Percentiles rank a stretch among this genome's conserved stretches.
Conservation (phyloP, 2,113 vertebrate species). For the Kryptolebias marmoratus region DNA sequence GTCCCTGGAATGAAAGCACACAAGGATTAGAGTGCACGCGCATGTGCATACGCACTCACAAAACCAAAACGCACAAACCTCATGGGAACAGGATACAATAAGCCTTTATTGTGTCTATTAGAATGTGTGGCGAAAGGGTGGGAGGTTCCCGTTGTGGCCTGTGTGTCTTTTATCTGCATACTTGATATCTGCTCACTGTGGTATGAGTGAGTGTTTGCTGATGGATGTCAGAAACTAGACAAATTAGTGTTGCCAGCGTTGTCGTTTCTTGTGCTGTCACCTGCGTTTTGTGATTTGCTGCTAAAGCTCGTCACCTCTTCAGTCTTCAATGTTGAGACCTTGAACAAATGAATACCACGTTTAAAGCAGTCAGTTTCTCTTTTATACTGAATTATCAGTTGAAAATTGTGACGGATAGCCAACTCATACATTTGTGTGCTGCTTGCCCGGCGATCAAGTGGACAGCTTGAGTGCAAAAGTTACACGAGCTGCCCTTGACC, state of each 20-base stretch:
- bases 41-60: conserved; percentile 8
- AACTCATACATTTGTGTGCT: too few species aligned
- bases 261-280: conserved; percentile 9
- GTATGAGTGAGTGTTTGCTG: conserved; percentile 36
- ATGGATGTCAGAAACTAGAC: conserved; percentile 9
- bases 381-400: conserved; percentile 6
- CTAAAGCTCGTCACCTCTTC: conserved; percentile 20
- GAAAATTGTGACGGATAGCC: not conserved
- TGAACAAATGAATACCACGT: conserved; percentile 21
- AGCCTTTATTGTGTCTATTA: conserved; percentile 30
- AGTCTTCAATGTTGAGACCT: conserved; percentile 8
- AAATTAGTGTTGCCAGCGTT: conserved; percentile 8
- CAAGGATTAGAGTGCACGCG: conserved; percentile 57
- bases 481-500: not conserved
- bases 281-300: not conserved
- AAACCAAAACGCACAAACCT: conserved; percentile 17
- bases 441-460: not conserved
- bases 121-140: conserved; percentile 13
- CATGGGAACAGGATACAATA: conserved; percentile 36
- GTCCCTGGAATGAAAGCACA: conserved; percentile 61
- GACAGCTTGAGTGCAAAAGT: not conserved
- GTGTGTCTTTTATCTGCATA: conserved; percentile 31
- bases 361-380: conserved; percentile 19
- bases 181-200: conserved; percentile 12
- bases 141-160: conserved; percentile 31